A percentile compares a stretch with the other conserved stretches of the same genome.
Evolutionary conservation across 2,113 vertebrate species (phyloP).

Genomic region (Irena cyanogastra): DNA sequence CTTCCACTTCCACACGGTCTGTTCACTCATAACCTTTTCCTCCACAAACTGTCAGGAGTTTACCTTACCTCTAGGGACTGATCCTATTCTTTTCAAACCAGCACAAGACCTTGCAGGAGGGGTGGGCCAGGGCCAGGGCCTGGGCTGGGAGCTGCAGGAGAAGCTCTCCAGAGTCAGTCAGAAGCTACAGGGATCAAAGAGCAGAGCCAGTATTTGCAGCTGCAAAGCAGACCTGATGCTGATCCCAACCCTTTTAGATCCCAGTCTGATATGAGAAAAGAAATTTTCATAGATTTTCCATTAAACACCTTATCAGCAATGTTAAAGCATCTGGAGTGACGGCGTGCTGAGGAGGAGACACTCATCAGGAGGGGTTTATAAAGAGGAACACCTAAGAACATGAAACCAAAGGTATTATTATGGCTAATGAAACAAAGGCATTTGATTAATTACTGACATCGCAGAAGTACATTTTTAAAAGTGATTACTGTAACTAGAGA

Average conservation of each 20-base stretch:
- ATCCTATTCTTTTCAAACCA: background rate
- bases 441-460: conserved; percentile 58
- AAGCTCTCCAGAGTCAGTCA: background rate
- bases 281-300: conserved; percentile 10
- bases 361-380: background rate
- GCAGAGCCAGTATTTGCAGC: background rate
- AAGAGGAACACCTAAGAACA: conserved; percentile 45
- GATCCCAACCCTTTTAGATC: conserved; percentile 27
- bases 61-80: background rate
- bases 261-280: background rate
- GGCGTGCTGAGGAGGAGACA: background rate
- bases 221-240: conserved; percentile 26
- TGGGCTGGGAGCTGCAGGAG: background rate
- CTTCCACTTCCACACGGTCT: background rate
- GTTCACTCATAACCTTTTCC: background rate
- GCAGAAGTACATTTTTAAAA: conserved; percentile 1
- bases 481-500: conserved; percentile 43
- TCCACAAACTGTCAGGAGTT: background rate
- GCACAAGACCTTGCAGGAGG: background rate
- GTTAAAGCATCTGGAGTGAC: background rate
- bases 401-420: conserved; percentile 30
- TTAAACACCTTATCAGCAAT: conserved; percentile 19
- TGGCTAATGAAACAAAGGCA: conserved; percentile 48
- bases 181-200: background rate
- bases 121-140: background rate